Conservation (phyloP, 2,888 invertebrate species). For the Stenodera caucasica region DNA sequence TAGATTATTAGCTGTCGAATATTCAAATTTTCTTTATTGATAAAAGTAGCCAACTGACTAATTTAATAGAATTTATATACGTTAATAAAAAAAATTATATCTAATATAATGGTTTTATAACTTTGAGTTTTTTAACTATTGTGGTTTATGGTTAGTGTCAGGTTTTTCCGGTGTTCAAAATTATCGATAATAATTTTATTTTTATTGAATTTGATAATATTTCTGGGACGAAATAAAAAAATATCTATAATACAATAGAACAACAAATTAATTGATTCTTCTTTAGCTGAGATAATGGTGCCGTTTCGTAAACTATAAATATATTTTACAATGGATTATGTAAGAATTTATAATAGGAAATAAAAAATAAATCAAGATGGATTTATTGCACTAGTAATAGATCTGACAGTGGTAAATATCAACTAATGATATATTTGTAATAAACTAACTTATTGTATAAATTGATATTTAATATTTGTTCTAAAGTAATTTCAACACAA, state of each 20-base stretch:
- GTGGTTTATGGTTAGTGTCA: not conserved
- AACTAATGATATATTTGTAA: slow-evolving; percentile 5
- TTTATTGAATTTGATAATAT: not conserved
- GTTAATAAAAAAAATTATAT: not conserved
- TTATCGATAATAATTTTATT: not conserved
- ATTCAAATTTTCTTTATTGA: too few relatives aligned
- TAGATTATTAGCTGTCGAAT: too few relatives aligned
- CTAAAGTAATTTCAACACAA: not conserved
- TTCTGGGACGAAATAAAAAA: not conserved
- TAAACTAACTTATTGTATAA: slow-evolving; percentile 6
- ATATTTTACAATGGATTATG: slow-evolving; percentile 11
- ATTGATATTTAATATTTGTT: not conserved
- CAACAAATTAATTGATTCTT: not conserved
- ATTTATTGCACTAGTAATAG: slow-evolving; percentile 7
- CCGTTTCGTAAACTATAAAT: slow-evolving; percentile 3
- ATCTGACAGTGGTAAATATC: slow-evolving; percentile 10
- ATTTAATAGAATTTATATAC: not conserved
- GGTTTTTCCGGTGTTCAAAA: not conserved
- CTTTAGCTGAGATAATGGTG: not conserved
- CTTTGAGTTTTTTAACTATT: not conserved
- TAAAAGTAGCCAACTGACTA: not conserved
- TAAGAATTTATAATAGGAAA: slow-evolving; percentile 11
- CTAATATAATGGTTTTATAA: not conserved
- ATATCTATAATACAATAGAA: not conserved
- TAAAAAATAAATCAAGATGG: slow-evolving; percentile 13